phyloP scores from a whole-genome alignment of 2,888 invertebrate genomes.

The Teleiodes luculella region DNA sequence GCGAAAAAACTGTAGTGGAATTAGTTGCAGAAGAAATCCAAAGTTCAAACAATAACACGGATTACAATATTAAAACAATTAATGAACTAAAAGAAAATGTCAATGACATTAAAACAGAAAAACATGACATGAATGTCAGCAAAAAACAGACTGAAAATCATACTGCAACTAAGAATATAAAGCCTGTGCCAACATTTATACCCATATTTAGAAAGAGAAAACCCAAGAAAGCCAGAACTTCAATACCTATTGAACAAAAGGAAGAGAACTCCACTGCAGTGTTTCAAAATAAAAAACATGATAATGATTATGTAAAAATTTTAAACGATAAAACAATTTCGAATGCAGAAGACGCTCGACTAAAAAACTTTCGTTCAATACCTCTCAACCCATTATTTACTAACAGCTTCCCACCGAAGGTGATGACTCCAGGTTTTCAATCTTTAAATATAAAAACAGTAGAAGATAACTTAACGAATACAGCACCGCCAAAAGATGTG shows the following conservation, averaged over 20 bases:
- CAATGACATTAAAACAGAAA: neutral
- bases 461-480: neutral
- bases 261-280: neutral
- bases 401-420: neutral
- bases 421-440: neutral
- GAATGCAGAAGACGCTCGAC: neutral
- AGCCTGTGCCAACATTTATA: neutral
- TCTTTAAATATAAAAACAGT: neutral
- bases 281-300: neutral
- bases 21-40: neutral
- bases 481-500: neutral
- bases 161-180: neutral
- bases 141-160: neutral
- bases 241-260: neutral
- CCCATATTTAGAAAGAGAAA: conserved; percentile 2
- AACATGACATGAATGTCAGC: neutral
- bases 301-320: neutral
- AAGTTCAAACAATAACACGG: neutral
- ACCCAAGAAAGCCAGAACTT: neutral
- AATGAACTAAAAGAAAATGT: neutral
- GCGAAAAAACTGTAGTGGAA: neutral
- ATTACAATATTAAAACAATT: neutral
- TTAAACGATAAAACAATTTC: neutral
- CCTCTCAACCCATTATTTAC: neutral
- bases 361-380: neutral